A percentile compares a stretch with the other conserved stretches of the same genome.
These are phyloP conservation scores for Platycercus adscitus DNA, from an alignment of 2,113 vertebrate genomes.

Conservation along the genomic window DNA sequence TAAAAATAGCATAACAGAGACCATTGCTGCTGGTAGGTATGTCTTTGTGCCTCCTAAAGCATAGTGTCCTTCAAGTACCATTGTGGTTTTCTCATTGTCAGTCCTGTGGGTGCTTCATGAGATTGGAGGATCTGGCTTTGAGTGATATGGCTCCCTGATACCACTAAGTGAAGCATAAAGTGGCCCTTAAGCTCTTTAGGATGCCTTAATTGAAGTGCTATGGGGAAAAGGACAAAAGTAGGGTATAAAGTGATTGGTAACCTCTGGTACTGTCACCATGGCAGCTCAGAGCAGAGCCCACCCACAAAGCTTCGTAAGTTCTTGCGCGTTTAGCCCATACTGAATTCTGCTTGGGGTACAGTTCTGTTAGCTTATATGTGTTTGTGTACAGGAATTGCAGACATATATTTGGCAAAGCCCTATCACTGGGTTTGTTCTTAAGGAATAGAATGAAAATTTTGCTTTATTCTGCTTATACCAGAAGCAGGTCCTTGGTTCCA, in stretches of 20 bases:
- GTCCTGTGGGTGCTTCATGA: neutral
- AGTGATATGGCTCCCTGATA: neutral
- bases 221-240: neutral
- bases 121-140: neutral
- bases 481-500: constrained; percentile 56
- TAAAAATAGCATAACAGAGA: neutral
- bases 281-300: constrained; percentile 36
- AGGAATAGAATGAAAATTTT: neutral
- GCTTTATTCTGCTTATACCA: constrained; percentile 39
- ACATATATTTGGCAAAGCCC: constrained; percentile 41
- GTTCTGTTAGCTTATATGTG: neutral
- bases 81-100: neutral
- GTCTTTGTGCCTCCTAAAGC: neutral
- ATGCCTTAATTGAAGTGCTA: neutral
- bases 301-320: constrained; percentile 55
- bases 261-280: neutral
- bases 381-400: constrained; percentile 19
- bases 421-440: constrained; percentile 23
- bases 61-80: neutral
- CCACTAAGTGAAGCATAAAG: neutral
- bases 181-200: neutral
- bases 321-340: neutral
- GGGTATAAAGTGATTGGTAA: neutral
- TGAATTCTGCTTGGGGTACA: constrained; percentile 6
- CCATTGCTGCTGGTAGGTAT: neutral